A percentile compares a stretch with the other conserved stretches of the same genome.
Conservation (phyloP, 2,113 vertebrate species). For the Ammodytes dubius region DNA sequence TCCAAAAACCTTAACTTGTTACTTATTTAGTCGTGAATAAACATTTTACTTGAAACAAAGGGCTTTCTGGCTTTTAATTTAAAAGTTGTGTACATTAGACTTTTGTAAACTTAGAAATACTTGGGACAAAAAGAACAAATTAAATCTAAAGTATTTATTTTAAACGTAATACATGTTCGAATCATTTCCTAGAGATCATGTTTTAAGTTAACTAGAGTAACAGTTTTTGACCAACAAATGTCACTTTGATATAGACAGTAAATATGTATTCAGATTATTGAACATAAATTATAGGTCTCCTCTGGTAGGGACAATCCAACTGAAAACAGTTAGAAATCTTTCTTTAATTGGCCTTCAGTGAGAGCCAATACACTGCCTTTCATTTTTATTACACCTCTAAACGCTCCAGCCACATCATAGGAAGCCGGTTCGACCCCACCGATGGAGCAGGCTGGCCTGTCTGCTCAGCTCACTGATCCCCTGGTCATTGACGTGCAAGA, state of each 20-base stretch:
- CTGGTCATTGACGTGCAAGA: constrained; percentile 32
- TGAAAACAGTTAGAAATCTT: not conserved
- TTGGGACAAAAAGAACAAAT: not conserved
- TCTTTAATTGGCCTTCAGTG: not conserved
- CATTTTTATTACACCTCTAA: constrained; percentile 15
- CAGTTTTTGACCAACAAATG: too few relatives aligned
- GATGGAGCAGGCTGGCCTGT: constrained; percentile 71
- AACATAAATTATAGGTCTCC: not conserved
- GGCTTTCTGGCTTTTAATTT: not conserved
- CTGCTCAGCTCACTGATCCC: constrained; percentile 74
- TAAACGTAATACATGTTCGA: too few relatives aligned
- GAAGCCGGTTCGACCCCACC: constrained; percentile 66
- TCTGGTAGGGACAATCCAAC: not conserved
- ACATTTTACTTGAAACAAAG: not conserved
- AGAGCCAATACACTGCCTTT: constrained; percentile 56
- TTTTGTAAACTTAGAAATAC: not conserved
- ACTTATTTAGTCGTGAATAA: not conserved
- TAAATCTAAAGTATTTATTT: too few relatives aligned
- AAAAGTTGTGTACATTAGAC: not conserved
- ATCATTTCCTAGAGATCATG: too few relatives aligned
- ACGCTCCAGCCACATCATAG: constrained; percentile 76
- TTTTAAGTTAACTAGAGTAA: too few relatives aligned
- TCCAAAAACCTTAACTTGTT: not conserved
- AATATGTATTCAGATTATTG: not conserved
- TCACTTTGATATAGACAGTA: not conserved